Evolutionary conservation across 2,113 vertebrate genomes (phyloP).

Genomic region (Polypterus senegalus): DNA sequence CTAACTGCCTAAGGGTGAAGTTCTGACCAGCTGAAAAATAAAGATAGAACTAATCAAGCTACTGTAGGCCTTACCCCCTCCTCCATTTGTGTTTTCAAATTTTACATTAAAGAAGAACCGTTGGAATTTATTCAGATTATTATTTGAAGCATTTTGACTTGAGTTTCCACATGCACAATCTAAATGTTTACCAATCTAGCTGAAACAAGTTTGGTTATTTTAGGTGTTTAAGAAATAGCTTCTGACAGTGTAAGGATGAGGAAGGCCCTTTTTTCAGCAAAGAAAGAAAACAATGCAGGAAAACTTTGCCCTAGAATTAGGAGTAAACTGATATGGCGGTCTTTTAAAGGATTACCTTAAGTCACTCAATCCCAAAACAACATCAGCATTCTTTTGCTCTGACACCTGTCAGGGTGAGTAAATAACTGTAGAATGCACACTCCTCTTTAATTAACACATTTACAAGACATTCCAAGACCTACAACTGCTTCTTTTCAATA

Average conservation of each 20-base stretch:
- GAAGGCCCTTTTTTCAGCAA: constrained; percentile 22
- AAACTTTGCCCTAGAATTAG: constrained; percentile 4
- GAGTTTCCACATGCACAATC: too few relatives aligned
- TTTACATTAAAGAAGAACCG: too few relatives aligned
- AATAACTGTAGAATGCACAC: too few relatives aligned
- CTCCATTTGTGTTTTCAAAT: too few relatives aligned
- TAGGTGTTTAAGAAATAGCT: constrained; percentile 18
- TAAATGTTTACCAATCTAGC: too few relatives aligned
- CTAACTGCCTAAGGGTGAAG: constrained; percentile 93
- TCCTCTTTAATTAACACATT: too few relatives aligned
- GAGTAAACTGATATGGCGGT: constrained; percentile 17
- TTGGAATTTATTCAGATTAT: too few relatives aligned
- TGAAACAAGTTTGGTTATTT: background rate
- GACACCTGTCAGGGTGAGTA: constrained; percentile 7
- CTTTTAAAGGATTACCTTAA: constrained; percentile 10
- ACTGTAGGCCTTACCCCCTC: background rate
- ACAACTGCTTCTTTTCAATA: too few relatives aligned
- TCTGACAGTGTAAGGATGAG: constrained; percentile 23
- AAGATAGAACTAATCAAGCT: constrained; percentile 37
- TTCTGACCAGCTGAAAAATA: constrained; percentile 79
- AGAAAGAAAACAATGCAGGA: constrained; percentile 13
- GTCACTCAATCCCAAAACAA: constrained; percentile 12
- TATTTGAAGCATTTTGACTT: too few relatives aligned
- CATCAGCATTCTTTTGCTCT: constrained; percentile 5
- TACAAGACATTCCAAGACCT: too few relatives aligned